Percentiles rank a stretch among this genome's conserved stretches.
phyloP scores from a whole-genome alignment of 2,113 vertebrate species.

The Oreochromis niloticus region DNA sequence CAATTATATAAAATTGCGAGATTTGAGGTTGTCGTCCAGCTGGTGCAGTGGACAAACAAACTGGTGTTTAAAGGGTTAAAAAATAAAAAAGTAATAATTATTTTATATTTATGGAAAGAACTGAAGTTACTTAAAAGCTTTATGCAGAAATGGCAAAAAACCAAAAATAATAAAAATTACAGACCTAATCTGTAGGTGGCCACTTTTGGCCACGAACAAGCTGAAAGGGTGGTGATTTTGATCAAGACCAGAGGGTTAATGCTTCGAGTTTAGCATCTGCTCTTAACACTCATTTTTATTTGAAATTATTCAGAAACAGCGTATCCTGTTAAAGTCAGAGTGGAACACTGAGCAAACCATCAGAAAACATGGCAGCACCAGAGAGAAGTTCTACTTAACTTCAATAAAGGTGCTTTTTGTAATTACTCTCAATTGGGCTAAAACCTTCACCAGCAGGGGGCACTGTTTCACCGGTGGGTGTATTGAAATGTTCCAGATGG shows the following conservation, averaged over 20 bases:
- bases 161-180: no score
- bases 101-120: no score
- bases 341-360: not conserved
- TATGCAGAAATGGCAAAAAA: no score
- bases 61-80: no score
- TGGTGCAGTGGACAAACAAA: no score
- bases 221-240: no score
- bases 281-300: not conserved
- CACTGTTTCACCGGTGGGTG: fast-evolving
- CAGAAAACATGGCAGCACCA: not conserved
- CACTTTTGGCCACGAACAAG: no score
- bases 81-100: no score
- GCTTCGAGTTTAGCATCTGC: not conserved
- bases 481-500: not conserved
- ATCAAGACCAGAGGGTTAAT: not conserved
- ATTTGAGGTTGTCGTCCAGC: no score
- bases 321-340: not conserved
- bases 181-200: no score
- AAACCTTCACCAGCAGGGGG: not conserved
- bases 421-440: not conserved
- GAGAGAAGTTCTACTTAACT: not conserved
- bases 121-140: no score
- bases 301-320: not conserved
- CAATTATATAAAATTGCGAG: no score
- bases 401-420: not conserved